Conservation (phyloP, 2,113 vertebrate species). For the Smithornis capensis region DNA sequence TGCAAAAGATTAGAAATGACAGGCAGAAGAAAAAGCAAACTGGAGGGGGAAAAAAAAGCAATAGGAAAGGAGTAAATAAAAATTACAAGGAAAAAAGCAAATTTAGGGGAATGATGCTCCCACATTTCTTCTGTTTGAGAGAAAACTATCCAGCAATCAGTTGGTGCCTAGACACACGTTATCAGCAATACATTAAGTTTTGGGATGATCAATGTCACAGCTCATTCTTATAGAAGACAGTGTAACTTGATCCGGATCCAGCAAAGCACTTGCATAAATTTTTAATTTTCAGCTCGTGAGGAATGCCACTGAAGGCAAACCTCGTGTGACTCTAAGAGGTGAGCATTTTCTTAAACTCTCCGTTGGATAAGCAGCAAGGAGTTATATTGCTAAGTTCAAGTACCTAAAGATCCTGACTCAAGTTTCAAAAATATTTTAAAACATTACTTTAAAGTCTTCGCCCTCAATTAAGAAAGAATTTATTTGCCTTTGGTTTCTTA, state of each 20-base stretch:
- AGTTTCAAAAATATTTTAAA: neutral
- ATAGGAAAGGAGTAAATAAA: neutral
- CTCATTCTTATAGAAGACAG: neutral
- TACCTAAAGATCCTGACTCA: neutral
- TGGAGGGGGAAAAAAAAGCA: neutral
- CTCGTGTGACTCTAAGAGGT: neutral
- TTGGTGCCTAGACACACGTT: neutral
- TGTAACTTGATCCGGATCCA: neutral
- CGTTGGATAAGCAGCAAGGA: neutral
- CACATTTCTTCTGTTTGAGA: neutral
- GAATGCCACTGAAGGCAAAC: neutral
- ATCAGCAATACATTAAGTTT: neutral
- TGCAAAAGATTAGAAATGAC: neutral
- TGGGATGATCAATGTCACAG: neutral
- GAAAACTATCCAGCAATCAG: neutral
- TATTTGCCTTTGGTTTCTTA: neutral
- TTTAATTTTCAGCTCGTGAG: neutral
- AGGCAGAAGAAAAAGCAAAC: neutral
- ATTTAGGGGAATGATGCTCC: neutral
- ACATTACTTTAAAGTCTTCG: neutral
- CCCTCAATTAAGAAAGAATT: neutral
- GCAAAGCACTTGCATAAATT: neutral
- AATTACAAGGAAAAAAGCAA: neutral
- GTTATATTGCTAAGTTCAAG: neutral
- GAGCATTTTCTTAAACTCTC: neutral